phyloP scores from a whole-genome alignment of 2,797 vertebrate genomes.

The Lophotriccus pileatus region DNA sequence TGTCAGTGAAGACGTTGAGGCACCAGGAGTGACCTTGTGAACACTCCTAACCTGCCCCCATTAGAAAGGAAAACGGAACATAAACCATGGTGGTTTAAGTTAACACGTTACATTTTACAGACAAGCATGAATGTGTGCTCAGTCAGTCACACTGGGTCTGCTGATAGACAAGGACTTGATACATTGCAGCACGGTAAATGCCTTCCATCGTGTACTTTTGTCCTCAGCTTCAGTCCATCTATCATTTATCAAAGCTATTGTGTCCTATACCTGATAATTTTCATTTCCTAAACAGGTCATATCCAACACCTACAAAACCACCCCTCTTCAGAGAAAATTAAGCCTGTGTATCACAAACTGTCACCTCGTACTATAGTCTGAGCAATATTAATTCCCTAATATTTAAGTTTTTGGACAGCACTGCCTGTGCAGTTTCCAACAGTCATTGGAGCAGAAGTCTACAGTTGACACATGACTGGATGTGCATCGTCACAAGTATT shows the following conservation, averaged over 20 bases:
- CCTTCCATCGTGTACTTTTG: neutral
- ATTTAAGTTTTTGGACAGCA: neutral
- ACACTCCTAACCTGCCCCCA: neutral
- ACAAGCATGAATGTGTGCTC: neutral
- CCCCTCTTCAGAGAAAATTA: neutral
- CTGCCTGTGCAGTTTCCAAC: neutral
- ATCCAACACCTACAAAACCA: neutral
- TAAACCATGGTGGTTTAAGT: constrained; percentile 9
- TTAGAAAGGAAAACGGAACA: constrained; percentile 30
- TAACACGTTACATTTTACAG: constrained; percentile 41
- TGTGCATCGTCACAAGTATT: rapidly evolving
- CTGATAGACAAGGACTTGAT: neutral
- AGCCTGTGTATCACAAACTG: neutral
- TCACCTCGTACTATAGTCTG: neutral
- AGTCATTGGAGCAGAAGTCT: neutral
- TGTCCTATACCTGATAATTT: neutral
- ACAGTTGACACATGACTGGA: neutral
- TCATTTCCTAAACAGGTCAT: neutral
- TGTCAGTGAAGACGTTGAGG: constrained; percentile 9
- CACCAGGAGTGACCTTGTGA: constrained; percentile 40
- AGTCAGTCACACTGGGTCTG: neutral
- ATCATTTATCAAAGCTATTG: neutral
- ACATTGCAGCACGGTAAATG: neutral
- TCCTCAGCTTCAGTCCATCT: neutral
- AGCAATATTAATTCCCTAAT: neutral